phyloP scores from a whole-genome alignment of 1,140 invertebrate species.

The Lordiphosa collinella region DNA sequence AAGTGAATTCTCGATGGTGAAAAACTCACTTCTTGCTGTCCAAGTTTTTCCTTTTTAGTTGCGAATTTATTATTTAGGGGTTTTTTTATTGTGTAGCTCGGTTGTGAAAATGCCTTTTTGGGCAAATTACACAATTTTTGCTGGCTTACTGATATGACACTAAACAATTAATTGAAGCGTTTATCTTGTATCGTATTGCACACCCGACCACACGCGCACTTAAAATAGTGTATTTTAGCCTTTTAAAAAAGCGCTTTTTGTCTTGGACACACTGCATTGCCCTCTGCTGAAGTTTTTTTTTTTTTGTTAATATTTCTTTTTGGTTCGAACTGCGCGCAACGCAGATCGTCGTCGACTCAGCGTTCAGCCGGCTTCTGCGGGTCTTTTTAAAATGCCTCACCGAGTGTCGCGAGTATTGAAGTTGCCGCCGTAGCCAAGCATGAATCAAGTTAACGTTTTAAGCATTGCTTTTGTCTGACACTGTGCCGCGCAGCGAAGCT shows the following conservation, averaged over 20 bases:
- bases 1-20: conserved; percentile 20
- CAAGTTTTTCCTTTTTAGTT: conserved; percentile 54
- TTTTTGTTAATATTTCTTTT: conserved; percentile 23
- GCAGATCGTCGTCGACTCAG: conserved; percentile 68
- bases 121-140: conserved; percentile 27
- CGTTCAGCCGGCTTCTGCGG: conserved; percentile 36
- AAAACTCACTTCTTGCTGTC: conserved; percentile 48
- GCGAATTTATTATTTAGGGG: conserved; percentile 20
- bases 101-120: conserved; percentile 37
- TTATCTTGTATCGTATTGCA: conserved; percentile 11
- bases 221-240: neutral
- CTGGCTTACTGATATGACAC: conserved; percentile 10
- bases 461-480: neutral
- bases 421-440: neutral
- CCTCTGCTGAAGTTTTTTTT: conserved; percentile 30
- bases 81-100: conserved; percentile 27
- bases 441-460: neutral
- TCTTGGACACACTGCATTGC: conserved; percentile 11
- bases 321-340: conserved; percentile 70
- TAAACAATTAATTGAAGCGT: conserved; percentile 7
- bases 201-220: conserved; percentile 18
- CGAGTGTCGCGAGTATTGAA: neutral
- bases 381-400: conserved; percentile 54
- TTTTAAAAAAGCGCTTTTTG: neutral
- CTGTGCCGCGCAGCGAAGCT: neutral